Base-by-base conservation (phyloP, 2,888 invertebrate species). In the Drosophila anomalipes region DNA sequence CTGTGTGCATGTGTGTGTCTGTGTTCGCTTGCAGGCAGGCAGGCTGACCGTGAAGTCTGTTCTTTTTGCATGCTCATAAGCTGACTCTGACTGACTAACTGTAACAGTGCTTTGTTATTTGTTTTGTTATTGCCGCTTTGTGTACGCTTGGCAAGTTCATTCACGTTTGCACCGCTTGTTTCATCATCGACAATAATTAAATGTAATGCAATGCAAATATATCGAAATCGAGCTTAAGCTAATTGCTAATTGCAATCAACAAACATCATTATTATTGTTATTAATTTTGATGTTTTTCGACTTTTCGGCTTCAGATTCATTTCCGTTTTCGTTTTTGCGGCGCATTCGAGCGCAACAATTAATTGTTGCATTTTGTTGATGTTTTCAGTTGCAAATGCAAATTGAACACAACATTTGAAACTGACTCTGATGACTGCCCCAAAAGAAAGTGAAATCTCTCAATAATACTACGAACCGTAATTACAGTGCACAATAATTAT, bases 261-360 rank as follows among this genome's bases (percentile, higher is more conserved):
- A 57, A 69, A 33, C 28, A 47, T 51, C 56, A 41, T 59, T n/a
- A 39, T 28, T 39, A 57, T 39, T 57, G 41, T 62, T 64, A 77
- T 68, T 68, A 65, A 35, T 57, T 57, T 71, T 57, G 52, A 58
- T 51, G 53, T 68, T 70, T 78, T 89, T 83, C 44, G 83, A 84
- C 59, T 63, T 65, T 66, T 66, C 37, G 65, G 41, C 32, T 44
- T 30, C 28, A 22, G 12, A 65, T 81, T 61, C 82, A 89, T 86
- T 86, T 90, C 86, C 86, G 86, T 86, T 86, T 83, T 86, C 66
- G 67, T 58, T 66, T 75, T 85, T 47, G 26, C 58, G 39, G 72
- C 61, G 84, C 90, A 83, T 69, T 90, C 77, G 82, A 89, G 89
- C 84, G 87, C 70, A 90, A 81, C 88, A 90, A 81, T 86, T 86